Evolutionary conservation across 2,888 invertebrate species (phyloP), one percentile per base, ranked within the genome.

Genomic region (Apomyelois bistriatella): DNA sequence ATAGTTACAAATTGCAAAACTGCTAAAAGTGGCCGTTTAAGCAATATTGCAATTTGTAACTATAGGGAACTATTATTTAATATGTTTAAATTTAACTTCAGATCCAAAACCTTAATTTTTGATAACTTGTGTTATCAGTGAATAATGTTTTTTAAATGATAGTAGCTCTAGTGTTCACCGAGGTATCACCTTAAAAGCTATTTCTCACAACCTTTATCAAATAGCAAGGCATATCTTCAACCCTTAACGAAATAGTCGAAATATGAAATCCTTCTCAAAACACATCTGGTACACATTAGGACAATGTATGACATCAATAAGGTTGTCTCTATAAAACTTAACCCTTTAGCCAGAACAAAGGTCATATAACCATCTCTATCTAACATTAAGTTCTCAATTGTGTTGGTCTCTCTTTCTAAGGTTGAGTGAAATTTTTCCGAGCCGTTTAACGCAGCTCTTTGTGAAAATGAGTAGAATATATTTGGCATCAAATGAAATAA

Each of bases 401-500:
- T 61, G 58, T 49, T 12, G 15, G 56, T 51, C 1, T 74, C 67
- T 60, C 66, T 42, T 7, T 74, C 60, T 56, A 59, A 58, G 69
- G 68, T 60, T 59, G 62, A 62, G 60, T 53, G 59, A 68, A 72
- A 68, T 75, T 82, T 82, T 83, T 83, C 82, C 79, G 64, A 59
- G 52, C 68, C 70, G 77, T 82, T 82, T 73, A 60, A 53, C 67
- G 60, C 55, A 70, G 64, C 68, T 69, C 71, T 66, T 66, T 67
- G 70, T 66, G 76, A 74, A 76, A 82, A 80, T 76, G 79, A 76
- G 72, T 66, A 54, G 69, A 80, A 79, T 80, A 81, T 76, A 81
- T 82, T 78, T 68, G 71, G 78, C 77, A 74, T 71, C 72, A 80
- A 85, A 84, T 82, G 77, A 78, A 82, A 83, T 73, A 78, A 79